A percentile compares a stretch with the other conserved stretches of the same genome.
These are phyloP conservation scores for Oedothorax gibbosus DNA, from an alignment of 1,140 invertebrate species.

Conservation along the genomic window DNA sequence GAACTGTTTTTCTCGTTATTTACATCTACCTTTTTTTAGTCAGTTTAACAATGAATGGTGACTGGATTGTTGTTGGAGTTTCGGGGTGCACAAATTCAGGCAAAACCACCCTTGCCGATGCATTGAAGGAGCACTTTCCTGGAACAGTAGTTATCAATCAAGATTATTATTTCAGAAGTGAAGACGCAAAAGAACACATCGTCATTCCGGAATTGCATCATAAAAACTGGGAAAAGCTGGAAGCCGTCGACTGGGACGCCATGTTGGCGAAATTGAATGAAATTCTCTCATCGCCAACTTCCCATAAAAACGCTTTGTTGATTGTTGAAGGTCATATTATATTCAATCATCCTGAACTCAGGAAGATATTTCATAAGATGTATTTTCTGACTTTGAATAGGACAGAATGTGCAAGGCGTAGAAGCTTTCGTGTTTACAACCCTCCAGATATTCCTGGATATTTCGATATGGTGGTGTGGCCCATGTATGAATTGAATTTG, in stretches of 20 bases:
- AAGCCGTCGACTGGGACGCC: conserved; percentile 79
- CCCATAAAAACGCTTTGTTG: conserved; percentile 68
- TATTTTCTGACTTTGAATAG: conserved; percentile 66
- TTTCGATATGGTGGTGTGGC: conserved; percentile 69
- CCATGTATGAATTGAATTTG: conserved; percentile 66
- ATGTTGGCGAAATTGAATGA: conserved; percentile 75
- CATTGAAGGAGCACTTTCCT: conserved; percentile 68
- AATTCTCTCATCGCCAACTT: conserved; percentile 30
- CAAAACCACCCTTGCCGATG: conserved; percentile 78
- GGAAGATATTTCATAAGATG: conserved; percentile 65
- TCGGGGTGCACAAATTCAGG: conserved; percentile 83
- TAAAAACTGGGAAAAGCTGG: conserved; percentile 82
- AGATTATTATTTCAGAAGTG: conserved; percentile 82
- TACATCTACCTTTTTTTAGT: not conserved
- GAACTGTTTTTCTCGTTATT: not conserved
- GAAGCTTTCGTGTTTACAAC: conserved; percentile 64
- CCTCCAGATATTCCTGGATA: conserved; percentile 67
- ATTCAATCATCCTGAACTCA: conserved; percentile 74
- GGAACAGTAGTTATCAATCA: conserved; percentile 77
- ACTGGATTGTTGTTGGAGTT: conserved; percentile 79
- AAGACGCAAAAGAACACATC: conserved; percentile 73
- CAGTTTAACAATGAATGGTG: not conserved
- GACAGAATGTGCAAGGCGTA: conserved; percentile 64
- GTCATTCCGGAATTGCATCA: conserved; percentile 77
- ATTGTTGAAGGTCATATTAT: conserved; percentile 83